Evolutionary conservation across 2,888 invertebrate genomes (phyloP).

Genomic region (Julus scanicus): DNA sequence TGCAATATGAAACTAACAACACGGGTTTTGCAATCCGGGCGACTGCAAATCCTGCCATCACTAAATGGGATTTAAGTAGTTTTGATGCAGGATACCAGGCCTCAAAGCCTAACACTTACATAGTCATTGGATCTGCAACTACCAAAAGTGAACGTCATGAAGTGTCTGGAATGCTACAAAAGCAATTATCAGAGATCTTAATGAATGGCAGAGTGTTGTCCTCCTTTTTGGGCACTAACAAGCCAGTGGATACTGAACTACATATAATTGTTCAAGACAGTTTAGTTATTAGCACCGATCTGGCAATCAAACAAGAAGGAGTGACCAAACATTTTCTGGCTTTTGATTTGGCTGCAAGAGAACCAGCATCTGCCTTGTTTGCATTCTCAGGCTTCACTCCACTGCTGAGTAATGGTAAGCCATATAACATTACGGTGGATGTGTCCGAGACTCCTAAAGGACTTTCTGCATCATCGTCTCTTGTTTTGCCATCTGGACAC

Average conservation of each 20-base stretch:
- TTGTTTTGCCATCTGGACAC: conserved; percentile 22
- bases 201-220: background rate
- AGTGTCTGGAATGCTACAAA: background rate
- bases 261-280: background rate
- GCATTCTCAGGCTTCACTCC: background rate
- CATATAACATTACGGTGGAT: conserved; percentile 43
- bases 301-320: background rate
- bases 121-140: background rate
- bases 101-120: background rate
- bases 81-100: background rate
- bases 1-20: conserved; percentile 13
- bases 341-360: background rate
- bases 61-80: background rate
- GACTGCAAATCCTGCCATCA: conserved; percentile 19
- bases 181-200: background rate
- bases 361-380: background rate
- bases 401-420: background rate
- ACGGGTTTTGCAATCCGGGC: conserved; percentile 14
- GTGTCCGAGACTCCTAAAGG: conserved; percentile 20
- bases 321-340: background rate
- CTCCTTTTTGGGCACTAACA: background rate
- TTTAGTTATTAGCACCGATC: background rate
- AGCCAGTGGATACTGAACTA: background rate
- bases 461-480: background rate
- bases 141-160: background rate